Percentiles rank a stretch among this genome's conserved stretches.
Evolutionary conservation across 2,113 vertebrate species (phyloP).

Genomic region (Romanogobio albipinnatus): DNA sequence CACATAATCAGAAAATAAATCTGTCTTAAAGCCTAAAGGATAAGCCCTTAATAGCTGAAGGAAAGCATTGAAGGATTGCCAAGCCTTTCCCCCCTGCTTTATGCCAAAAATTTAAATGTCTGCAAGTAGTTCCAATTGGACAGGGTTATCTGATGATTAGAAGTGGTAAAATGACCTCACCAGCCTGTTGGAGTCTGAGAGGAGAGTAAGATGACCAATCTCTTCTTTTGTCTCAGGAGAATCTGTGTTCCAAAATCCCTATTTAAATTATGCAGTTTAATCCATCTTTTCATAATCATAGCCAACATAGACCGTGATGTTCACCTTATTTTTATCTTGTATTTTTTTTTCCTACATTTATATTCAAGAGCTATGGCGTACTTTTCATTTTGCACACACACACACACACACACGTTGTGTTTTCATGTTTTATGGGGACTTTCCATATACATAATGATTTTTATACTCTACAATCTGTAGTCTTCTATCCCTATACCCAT

Average conservation of each 20-base stretch:
- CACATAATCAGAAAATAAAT: conserved; percentile 20
- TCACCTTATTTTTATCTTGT: background rate
- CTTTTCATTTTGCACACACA: too few species aligned
- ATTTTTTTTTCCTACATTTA: background rate
- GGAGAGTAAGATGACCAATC: background rate
- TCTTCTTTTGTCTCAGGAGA: conserved; percentile 11
- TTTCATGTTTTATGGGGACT: too few species aligned
- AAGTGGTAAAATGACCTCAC: background rate
- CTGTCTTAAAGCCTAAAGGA: background rate
- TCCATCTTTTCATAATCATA: conserved; percentile 8
- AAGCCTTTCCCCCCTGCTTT: background rate
- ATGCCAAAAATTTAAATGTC: background rate
- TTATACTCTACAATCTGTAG: too few species aligned
- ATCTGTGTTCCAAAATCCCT: background rate
- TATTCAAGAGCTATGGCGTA: too few species aligned
- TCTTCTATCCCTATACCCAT: too few species aligned
- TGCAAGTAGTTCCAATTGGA: background rate
- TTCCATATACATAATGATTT: too few species aligned
- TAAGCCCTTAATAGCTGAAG: conserved; percentile 20
- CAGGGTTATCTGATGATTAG: conserved; percentile 12
- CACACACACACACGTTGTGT: too few species aligned
- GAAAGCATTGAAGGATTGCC: conserved; percentile 13
- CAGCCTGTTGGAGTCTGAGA: background rate
- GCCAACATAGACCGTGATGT: background rate
- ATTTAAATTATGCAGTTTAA: background rate